These are phyloP conservation scores for Poeciliopsis infans DNA, from an alignment of 2,797 vertebrate species.

Conservation along the genomic window DNA sequence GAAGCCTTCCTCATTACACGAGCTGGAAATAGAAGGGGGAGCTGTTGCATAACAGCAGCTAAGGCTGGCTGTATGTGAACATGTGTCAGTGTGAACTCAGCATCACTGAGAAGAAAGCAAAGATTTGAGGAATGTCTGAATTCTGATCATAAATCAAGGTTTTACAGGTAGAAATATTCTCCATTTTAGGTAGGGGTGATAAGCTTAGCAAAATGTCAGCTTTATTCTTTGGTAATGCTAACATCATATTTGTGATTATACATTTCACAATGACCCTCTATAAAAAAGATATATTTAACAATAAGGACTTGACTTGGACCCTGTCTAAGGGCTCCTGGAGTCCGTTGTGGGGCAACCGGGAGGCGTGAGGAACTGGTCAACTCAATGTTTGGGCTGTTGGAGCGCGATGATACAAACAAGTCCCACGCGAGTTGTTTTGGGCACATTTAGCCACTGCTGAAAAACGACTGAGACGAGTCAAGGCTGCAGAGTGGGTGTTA, in stretches of 20 bases:
- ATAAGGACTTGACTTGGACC: no score
- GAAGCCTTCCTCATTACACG: slow-evolving; percentile 37
- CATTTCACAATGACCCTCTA: not conserved
- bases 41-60: slow-evolving; percentile 64
- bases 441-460: not conserved
- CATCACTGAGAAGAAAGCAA: slow-evolving; percentile 18
- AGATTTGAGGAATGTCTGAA: slow-evolving; percentile 26
- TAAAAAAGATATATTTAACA: not conserved
- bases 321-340: not conserved
- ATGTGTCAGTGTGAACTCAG: slow-evolving; percentile 21
- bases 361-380: not conserved
- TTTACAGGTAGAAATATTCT: not conserved
- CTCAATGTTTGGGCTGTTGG: not conserved
- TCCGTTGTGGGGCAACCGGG: not conserved
- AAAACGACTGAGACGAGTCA: not conserved
- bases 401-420: not conserved
- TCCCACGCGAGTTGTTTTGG: not conserved
- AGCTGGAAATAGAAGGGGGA: slow-evolving; percentile 9
- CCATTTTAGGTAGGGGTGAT: not conserved
- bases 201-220: not conserved
- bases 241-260: not conserved
- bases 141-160: no score
- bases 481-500: not conserved
- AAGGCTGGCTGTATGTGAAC: slow-evolving; percentile 26
- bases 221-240: not conserved